Conservation (phyloP, 2,888 invertebrate species). For the Nymphalis polychloros region DNA sequence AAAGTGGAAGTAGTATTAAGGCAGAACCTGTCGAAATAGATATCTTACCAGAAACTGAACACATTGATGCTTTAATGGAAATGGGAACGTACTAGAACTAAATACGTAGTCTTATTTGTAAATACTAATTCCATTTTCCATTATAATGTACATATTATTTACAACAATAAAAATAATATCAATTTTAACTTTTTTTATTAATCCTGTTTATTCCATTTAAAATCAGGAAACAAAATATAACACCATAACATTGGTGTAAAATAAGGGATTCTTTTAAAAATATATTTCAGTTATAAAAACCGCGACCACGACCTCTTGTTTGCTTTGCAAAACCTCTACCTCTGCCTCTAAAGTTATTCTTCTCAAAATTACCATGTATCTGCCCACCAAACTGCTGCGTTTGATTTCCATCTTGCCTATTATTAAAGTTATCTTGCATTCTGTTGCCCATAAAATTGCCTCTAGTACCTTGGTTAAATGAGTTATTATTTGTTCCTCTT, state of each 20-base stretch:
- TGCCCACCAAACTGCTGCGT: conserved; percentile 46
- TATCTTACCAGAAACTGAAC: conserved; percentile 73
- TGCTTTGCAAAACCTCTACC: conserved; percentile 44
- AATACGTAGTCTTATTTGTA: conserved; percentile 20
- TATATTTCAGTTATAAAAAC: conserved; percentile 39
- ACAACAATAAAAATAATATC: neutral
- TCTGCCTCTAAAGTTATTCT: conserved; percentile 38
- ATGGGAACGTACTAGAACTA: conserved; percentile 56
- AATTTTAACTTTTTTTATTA: neutral
- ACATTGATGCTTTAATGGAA: conserved; percentile 73
- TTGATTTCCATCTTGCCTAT: conserved; percentile 23
- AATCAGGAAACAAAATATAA: conserved; percentile 4
- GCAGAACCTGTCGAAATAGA: conserved; percentile 68
- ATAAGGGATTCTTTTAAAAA: conserved; percentile 13
- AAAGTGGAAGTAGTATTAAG: conserved; percentile 54
- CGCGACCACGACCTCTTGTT: conserved; percentile 59
- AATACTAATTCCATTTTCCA: conserved; percentile 31
- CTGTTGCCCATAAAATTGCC: conserved; percentile 54
- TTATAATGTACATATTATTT: conserved; percentile 14
- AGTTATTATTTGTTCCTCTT: conserved; percentile 31
- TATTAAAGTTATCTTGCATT: conserved; percentile 43
- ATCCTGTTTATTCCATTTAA: conserved; percentile 8
- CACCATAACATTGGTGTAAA: neutral
- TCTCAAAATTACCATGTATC: conserved; percentile 34
- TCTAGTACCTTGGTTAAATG: conserved; percentile 46